Evolutionary conservation across 2,113 vertebrate species (phyloP).

Genomic region (Tympanuchus pallidicinctus): DNA sequence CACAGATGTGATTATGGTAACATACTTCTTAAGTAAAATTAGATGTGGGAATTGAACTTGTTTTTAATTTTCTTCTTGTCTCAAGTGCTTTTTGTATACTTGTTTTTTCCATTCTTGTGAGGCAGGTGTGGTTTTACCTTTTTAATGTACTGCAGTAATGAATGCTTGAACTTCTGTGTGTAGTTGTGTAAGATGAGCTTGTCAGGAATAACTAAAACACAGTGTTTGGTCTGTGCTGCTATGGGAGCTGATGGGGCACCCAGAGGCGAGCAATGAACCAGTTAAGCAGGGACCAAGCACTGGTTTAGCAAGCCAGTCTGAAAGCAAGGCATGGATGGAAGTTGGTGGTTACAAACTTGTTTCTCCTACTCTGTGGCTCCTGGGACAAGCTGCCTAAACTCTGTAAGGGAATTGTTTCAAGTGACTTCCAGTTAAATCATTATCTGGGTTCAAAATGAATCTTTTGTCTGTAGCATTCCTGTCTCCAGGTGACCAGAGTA

Average conservation of each 20-base stretch:
- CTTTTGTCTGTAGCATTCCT: not conserved
- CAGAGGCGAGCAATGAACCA: constrained; percentile 41
- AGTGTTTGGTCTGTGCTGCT: not conserved
- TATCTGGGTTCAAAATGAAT: not conserved
- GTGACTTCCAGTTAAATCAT: constrained; percentile 10
- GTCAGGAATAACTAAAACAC: constrained; percentile 10
- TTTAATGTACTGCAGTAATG: not conserved
- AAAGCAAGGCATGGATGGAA: not conserved
- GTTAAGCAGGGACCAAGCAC: constrained; percentile 33
- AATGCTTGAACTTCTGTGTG: not conserved
- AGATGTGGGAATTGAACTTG: not conserved
- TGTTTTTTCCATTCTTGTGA: not conserved
- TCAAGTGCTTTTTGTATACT: not conserved
- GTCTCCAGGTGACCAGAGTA: not conserved
- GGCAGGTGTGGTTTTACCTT: constrained; percentile 1
- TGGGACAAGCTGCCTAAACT: constrained; percentile 10
- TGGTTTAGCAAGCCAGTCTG: constrained; percentile 45
- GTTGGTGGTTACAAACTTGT: not conserved
- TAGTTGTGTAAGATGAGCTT: not conserved
- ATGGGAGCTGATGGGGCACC: not conserved
- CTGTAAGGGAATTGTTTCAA: not conserved
- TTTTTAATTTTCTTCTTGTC: not conserved
- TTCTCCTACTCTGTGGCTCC: not conserved
- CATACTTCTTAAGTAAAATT: not conserved
- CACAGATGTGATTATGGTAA: not conserved